Evolutionary conservation across 2,797 vertebrate genomes (phyloP).

Genomic region (Poeciliopsis paucimaculata): DNA sequence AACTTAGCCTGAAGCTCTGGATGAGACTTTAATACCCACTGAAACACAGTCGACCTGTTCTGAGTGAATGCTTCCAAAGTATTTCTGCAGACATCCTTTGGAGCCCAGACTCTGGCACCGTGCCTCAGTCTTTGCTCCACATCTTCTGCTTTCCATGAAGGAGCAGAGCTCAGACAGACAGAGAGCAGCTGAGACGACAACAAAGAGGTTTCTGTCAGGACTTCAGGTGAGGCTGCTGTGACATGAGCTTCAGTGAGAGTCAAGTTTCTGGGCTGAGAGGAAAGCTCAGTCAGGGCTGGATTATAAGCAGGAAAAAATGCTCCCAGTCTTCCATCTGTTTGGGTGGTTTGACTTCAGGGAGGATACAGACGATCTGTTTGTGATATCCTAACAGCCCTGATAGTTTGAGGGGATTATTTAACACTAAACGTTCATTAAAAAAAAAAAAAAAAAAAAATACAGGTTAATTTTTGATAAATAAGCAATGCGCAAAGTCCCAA

Average conservation of each 20-base stretch:
- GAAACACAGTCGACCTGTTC: background rate
- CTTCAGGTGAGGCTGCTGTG: constrained; percentile 32
- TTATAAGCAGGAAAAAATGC: constrained; percentile 40
- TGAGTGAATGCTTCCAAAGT: background rate
- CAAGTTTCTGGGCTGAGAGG: constrained; percentile 70
- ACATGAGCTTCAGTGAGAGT: constrained; percentile 55
- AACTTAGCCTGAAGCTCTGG: background rate
- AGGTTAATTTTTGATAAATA: background rate
- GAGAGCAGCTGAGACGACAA: constrained; percentile 43
- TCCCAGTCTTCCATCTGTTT: constrained; percentile 21
- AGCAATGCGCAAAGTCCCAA: constrained; percentile 5
- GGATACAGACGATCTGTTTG: background rate
- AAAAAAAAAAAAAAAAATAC: no score
- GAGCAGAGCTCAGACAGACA: constrained; percentile 27
- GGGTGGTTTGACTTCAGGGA: constrained; percentile 1
- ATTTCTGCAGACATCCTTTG: constrained; percentile 3
- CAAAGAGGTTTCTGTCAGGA: constrained; percentile 67
- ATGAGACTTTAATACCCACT: background rate
- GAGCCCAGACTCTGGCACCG: background rate
- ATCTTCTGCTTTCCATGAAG: constrained; percentile 46
- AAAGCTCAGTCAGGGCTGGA: constrained; percentile 62
- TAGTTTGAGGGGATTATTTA: background rate
- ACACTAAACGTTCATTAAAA: background rate
- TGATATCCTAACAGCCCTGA: background rate
- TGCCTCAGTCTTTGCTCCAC: constrained; percentile 8